Base-by-base conservation (phyloP, 2,113 vertebrate genomes). In the Pelmatolapia mariae region DNA sequence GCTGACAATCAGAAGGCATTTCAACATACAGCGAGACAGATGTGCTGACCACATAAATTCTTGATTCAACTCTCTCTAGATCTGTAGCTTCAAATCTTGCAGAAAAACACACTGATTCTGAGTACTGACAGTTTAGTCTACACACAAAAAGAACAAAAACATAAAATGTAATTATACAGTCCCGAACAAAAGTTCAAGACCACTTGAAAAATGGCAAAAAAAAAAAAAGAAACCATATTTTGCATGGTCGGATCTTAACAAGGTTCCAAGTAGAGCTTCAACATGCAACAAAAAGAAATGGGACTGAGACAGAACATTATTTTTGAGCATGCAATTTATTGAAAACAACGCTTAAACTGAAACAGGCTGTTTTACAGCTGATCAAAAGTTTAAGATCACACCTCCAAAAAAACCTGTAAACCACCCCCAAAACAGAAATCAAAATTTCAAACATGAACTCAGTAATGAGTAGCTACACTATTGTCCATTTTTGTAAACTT, bases 261-360 rank as follows among this genome's bases (percentile, higher is more conserved):
- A 61, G 5, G 26, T 31, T 31, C 8, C 5, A 61, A 61, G 57
- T 61, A 61, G 26, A 61, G 26, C 57, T 61, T 61, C 57, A 31
- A 1, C 57, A 61, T 2, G 0, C 57, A 10, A 61, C 57, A 61
- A 61, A 31, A 61, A 31, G 15, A 61, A 61, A 61, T 61, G 15
- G 15, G 26, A 61, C 2, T 61, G 57, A 18, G 57, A 61, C 15
- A 10, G 31, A 31, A 1, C 57, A 61, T 31, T 18, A 11, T 18
- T 31, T 57, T 61, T 31, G 26, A 61, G 57, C 26, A 1, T 61
- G 26, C 0, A 61, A 18, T 10, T 61, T 18, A 61, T 61, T 1
- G 26, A 61, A 61, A 31, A 61, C 26, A 31, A 61, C 2, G 0
- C 0, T 61, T 31, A 61, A 61, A 31, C 57, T 31, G 13, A 59